phyloP scores from a whole-genome alignment of 1,140 invertebrate genomes.

The Anoplolepis gracilipes region DNA sequence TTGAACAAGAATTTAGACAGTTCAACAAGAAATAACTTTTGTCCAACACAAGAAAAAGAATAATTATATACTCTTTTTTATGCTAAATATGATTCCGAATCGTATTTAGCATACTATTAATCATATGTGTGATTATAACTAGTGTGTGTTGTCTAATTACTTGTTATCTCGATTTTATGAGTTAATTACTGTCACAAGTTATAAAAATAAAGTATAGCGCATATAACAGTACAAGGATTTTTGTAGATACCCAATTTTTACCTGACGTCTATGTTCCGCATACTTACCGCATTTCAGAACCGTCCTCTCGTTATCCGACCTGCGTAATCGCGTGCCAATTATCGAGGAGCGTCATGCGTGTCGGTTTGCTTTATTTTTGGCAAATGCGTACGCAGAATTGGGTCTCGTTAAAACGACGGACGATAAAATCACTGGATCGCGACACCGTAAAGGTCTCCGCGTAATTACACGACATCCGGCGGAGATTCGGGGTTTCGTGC shows the following conservation, averaged over 20 bases:
- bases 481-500: conserved; percentile 11
- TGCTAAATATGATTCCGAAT: too few species aligned
- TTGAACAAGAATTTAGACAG: too few species aligned
- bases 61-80: too few species aligned
- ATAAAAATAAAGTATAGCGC: neutral
- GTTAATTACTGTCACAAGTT: neutral
- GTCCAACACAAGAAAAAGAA: too few species aligned
- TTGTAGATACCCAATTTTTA: neutral
- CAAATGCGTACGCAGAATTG: conserved; percentile 41
- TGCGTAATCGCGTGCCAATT: conserved; percentile 56
- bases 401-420: conserved; percentile 16
- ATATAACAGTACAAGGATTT: neutral
- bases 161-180: neutral
- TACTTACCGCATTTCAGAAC: neutral
- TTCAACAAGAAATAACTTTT: too few species aligned
- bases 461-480: conserved; percentile 59
- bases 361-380: conserved; percentile 58
- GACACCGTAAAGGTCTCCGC: conserved; percentile 44
- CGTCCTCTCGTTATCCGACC: conserved; percentile 24
- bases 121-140: too few species aligned
- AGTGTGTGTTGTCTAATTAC: too few species aligned
- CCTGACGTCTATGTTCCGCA: neutral
- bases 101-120: too few species aligned
- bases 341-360: conserved; percentile 56
- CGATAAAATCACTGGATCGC: conserved; percentile 65